Evolutionary conservation across 2,113 vertebrate genomes (phyloP).

Genomic region (Petroica traversi): DNA sequence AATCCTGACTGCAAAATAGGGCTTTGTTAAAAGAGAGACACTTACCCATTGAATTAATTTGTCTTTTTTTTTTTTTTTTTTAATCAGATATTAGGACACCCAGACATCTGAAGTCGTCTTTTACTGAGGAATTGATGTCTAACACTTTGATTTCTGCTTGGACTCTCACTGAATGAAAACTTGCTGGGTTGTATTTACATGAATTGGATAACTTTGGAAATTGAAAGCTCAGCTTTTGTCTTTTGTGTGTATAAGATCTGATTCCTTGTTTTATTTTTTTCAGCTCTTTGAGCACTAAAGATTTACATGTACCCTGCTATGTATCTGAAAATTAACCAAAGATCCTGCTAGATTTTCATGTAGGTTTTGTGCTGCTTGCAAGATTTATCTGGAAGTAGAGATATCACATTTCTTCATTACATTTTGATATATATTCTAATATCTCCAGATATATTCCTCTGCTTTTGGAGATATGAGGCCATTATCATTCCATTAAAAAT

Average conservation of each 20-base stretch:
- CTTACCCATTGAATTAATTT: background rate
- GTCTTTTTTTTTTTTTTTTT: background rate
- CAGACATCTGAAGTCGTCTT: background rate
- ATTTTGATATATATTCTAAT: background rate
- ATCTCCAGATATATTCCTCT: background rate
- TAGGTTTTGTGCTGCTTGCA: background rate
- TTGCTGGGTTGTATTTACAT: background rate
- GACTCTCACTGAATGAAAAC: background rate
- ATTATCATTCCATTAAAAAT: background rate
- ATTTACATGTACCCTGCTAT: background rate
- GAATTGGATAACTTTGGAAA: background rate
- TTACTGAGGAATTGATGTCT: constrained; percentile 21
- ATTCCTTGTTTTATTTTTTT: background rate
- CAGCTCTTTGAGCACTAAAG: background rate
- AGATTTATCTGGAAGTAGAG: background rate
- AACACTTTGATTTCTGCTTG: constrained; percentile 44
- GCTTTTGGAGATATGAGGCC: background rate
- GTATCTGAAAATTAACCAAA: background rate
- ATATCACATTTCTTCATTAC: background rate
- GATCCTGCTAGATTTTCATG: background rate
- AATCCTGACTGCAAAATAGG: background rate
- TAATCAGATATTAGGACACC: background rate
- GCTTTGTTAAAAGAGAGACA: background rate
- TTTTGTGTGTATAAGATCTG: background rate
- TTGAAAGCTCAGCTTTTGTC: constrained; percentile 18